Conservation (phyloP, 1,140 invertebrate genomes). For the Drosophila repleta region DNA sequence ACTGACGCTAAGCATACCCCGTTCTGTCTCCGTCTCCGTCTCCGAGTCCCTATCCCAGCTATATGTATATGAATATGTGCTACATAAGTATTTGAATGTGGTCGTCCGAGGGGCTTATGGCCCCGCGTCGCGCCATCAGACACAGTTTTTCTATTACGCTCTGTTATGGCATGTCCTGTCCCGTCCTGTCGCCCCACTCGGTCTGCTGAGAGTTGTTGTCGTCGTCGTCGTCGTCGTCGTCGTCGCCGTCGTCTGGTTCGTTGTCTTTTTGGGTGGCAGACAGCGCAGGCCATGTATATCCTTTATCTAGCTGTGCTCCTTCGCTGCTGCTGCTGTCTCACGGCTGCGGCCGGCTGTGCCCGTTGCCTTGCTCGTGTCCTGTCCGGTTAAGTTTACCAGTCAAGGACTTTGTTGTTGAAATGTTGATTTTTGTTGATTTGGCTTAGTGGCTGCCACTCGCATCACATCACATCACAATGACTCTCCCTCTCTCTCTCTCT, state of each 20-base stretch:
- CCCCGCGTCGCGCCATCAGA: slow-evolving; percentile 30
- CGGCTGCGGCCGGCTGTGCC: neutral
- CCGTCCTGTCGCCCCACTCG: neutral
- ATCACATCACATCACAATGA: slow-evolving; percentile 43
- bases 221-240: slow-evolving; percentile 10
- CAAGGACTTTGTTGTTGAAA: slow-evolving; percentile 81
- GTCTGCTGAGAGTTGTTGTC: slow-evolving; percentile 30
- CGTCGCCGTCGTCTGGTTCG: slow-evolving; percentile 17
- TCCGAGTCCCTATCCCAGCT: too few species aligned
- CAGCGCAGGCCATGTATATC: neutral
- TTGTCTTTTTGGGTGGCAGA: slow-evolving; percentile 41
- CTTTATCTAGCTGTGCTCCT: neutral
- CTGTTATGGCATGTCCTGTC: slow-evolving; percentile 63
- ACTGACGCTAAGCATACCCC: slow-evolving; percentile 69
- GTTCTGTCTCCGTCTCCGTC: too few species aligned
- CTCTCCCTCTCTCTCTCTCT: slow-evolving; percentile 1
- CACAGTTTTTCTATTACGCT: slow-evolving; percentile 73
- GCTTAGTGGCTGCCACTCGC: slow-evolving; percentile 78
- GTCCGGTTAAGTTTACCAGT: slow-evolving; percentile 79
- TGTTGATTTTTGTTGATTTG: slow-evolving; percentile 82
- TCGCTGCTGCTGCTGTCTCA: neutral
- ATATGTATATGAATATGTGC: slow-evolving; percentile 9
- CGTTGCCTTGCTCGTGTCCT: slow-evolving; percentile 21
- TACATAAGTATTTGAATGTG: slow-evolving; percentile 34
- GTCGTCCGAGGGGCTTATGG: slow-evolving; percentile 24